Conservation (phyloP, 30 jellyfish, hydroid and myxozoan genomes). For the Aurelia aurita complex sp. Pacific region DNA sequence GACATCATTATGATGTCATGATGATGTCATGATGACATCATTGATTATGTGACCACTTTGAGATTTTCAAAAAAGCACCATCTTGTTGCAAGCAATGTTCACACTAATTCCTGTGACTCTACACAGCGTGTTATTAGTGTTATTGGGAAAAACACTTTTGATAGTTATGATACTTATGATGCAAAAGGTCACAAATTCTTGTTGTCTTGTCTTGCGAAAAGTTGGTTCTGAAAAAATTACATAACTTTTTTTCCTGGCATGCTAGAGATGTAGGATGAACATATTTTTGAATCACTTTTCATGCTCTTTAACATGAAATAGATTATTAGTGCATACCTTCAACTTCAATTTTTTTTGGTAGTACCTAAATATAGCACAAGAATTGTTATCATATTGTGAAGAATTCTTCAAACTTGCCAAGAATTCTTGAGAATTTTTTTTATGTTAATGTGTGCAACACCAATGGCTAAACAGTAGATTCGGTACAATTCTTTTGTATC, state of each 20-base stretch:
- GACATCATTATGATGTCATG: background rate
- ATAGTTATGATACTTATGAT: slow-evolving; percentile 12
- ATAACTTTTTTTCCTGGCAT: slow-evolving; percentile 6
- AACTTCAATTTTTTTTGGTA: slow-evolving; percentile 9
- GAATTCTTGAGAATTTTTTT: too few relatives aligned
- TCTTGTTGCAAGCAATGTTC: slow-evolving; percentile 1
- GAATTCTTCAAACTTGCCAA: background rate
- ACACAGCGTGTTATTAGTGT: background rate
- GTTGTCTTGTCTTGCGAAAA: background rate
- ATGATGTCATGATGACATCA: slow-evolving; percentile 15
- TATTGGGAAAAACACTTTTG: slow-evolving; percentile 1
- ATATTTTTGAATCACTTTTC: background rate
- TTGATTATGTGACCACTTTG: slow-evolving; percentile 3
- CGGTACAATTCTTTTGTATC: too few relatives aligned
- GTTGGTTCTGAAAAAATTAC: background rate
- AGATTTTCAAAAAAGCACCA: background rate
- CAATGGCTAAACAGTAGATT: too few relatives aligned
- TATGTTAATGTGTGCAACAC: too few relatives aligned
- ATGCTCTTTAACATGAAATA: slow-evolving; percentile 17
- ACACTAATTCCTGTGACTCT: slow-evolving; percentile 11
- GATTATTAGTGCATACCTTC: background rate
- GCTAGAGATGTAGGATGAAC: background rate
- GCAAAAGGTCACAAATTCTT: slow-evolving; percentile 8
- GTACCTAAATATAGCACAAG: background rate
- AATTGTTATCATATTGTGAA: background rate